phyloP scores from a whole-genome alignment of 2,113 vertebrate genomes.

The Gymnogyps californianus region DNA sequence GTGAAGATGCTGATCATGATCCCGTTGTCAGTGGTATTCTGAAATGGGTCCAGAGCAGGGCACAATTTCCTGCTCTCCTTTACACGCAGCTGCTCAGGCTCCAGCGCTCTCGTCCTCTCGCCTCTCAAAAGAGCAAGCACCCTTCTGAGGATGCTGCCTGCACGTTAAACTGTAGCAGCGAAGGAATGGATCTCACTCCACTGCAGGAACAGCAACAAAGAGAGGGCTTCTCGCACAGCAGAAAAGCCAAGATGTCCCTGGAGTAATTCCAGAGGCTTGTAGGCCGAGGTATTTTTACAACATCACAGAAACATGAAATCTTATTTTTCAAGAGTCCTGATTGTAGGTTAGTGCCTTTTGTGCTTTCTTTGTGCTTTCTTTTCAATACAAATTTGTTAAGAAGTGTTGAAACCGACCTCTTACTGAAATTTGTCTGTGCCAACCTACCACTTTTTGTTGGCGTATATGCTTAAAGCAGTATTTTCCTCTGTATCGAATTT shows the following conservation, averaged over 20 bases:
- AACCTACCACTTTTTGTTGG: neutral
- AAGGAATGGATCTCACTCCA: neutral
- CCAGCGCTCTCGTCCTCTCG: rapidly evolving
- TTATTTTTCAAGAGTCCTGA: neutral
- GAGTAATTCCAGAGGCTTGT: conserved; percentile 8
- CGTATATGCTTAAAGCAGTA: neutral
- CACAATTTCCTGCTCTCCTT: neutral
- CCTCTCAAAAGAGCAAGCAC: neutral
- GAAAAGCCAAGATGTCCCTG: neutral
- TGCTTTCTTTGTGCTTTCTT: neutral
- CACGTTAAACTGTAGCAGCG: neutral
- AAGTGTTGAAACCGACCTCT: neutral
- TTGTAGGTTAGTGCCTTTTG: neutral
- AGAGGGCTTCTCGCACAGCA: neutral
- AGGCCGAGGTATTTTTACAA: neutral
- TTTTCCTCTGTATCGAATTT: neutral
- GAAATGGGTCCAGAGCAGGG: neutral
- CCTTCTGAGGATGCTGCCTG: neutral
- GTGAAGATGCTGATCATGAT: neutral
- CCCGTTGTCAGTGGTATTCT: neutral
- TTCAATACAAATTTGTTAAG: neutral
- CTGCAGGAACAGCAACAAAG: neutral
- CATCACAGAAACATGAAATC: neutral
- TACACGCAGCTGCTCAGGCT: neutral
- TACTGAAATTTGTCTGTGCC: neutral